Conservation (phyloP, 2,113 vertebrate species). For the Malurus melanocephalus region DNA sequence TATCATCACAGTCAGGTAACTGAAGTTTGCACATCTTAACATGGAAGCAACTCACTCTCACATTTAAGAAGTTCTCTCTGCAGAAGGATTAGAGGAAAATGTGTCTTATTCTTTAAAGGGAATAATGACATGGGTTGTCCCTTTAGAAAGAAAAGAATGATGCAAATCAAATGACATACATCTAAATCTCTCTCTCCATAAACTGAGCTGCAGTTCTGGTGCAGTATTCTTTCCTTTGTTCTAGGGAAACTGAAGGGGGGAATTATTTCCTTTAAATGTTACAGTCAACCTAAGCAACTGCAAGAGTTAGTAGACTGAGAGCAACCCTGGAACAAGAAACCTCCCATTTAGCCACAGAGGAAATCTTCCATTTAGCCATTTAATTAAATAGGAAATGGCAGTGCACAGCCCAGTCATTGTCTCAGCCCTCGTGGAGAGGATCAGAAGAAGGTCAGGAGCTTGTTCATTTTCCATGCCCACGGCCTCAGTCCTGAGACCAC, state of each 20-base stretch:
- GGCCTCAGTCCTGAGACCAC: conserved; percentile 44
- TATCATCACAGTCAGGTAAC: conserved; percentile 31
- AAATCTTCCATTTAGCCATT: conserved; percentile 60
- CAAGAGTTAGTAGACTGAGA: conserved; percentile 28
- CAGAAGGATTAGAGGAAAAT: not conserved
- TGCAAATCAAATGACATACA: not conserved
- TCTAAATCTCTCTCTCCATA: not conserved
- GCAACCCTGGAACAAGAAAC: conserved; percentile 39
- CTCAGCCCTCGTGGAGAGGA: conserved; percentile 55
- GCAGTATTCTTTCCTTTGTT: conserved; percentile 28
- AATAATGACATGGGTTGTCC: conserved; percentile 18
- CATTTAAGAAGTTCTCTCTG: not conserved
- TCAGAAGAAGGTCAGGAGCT: conserved; percentile 60
- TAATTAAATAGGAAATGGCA: conserved; percentile 66
- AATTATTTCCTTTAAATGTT: conserved; percentile 46
- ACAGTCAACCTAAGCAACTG: conserved; percentile 21
- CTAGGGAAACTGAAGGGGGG: not conserved
- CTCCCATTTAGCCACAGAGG: conserved; percentile 60
- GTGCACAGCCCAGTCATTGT: conserved; percentile 55
- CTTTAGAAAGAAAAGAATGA: conserved; percentile 19
- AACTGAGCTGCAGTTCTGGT: not conserved
- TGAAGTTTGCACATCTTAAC: conserved; percentile 49
- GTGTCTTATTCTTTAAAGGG: not conserved
- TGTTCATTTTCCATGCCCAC: conserved; percentile 43
- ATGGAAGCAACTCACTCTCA: conserved; percentile 35